These are phyloP conservation scores for Conger conger DNA, from an alignment of 2,113 vertebrate genomes.

Conservation along the genomic window DNA sequence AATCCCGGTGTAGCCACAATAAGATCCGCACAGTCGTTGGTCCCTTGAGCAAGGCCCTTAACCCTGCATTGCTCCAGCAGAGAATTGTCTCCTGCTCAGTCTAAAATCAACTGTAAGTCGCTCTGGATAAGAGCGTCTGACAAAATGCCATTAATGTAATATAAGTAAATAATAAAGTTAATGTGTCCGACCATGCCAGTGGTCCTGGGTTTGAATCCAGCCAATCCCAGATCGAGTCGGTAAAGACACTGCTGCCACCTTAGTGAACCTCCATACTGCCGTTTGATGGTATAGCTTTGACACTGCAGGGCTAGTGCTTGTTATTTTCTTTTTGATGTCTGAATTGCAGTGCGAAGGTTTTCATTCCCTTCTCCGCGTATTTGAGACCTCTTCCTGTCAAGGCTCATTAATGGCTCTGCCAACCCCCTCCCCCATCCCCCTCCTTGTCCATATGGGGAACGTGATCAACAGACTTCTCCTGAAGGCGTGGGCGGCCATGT, in stretches of 20 bases:
- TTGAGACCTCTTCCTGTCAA: background rate
- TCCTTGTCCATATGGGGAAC: constrained; percentile 19
- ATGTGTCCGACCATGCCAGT: background rate
- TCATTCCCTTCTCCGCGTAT: background rate
- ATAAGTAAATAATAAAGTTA: no score
- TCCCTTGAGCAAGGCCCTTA: no score
- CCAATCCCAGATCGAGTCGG: background rate
- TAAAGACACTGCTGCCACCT: background rate
- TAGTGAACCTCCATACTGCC: background rate
- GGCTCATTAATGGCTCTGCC: background rate
- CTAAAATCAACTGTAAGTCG: no score
- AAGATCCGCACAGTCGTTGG: no score
- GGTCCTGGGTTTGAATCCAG: background rate
- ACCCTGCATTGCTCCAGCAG: no score
- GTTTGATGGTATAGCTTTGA: background rate
- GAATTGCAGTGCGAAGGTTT: background rate
- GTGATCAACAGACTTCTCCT: constrained; percentile 29
- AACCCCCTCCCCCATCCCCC: background rate
- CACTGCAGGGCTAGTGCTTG: background rate
- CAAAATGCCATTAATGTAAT: no score
- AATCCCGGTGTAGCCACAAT: no score
- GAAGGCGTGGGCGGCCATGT: constrained; percentile 24
- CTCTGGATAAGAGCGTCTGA: no score
- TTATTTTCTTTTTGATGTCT: background rate
- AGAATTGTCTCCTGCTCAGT: no score